A percentile compares a stretch with the other conserved stretches of the same genome.
phyloP scores from a whole-genome alignment of 1,140 invertebrate genomes.

The Euborellia annulipes region DNA sequence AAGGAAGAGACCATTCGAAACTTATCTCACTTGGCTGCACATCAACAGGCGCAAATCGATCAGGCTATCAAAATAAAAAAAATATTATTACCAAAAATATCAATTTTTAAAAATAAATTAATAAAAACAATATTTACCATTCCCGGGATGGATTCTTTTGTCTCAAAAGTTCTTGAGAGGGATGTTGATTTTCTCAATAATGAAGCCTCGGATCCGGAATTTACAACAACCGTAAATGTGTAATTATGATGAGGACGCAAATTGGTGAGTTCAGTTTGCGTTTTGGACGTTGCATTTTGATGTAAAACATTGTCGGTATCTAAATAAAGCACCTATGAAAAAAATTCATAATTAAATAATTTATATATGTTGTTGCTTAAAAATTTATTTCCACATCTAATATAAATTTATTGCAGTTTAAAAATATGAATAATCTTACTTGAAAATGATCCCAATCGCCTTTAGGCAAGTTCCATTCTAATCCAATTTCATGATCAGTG shows the following conservation, averaged over 20 bases:
- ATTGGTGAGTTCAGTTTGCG: slow-evolving; percentile 51
- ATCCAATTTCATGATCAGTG: slow-evolving; percentile 60
- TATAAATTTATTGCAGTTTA: slow-evolving; percentile 4
- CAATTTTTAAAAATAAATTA: background rate
- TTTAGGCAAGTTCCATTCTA: slow-evolving; percentile 63
- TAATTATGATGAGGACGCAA: slow-evolving; percentile 73
- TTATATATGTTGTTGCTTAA: too few relatives aligned
- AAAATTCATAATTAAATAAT: too few relatives aligned
- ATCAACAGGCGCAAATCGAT: slow-evolving; percentile 56
- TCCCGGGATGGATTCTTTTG: slow-evolving; percentile 66
- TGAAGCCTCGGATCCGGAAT: slow-evolving; percentile 60
- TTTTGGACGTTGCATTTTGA: slow-evolving; percentile 53
- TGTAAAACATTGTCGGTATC: slow-evolving; percentile 46
- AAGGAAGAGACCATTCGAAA: slow-evolving; percentile 66
- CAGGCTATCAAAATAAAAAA: slow-evolving; percentile 53
- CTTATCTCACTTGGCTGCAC: slow-evolving; percentile 65
- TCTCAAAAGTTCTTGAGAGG: slow-evolving; percentile 62
- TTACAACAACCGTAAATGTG: slow-evolving; percentile 74
- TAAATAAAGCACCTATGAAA: slow-evolving; percentile 55
- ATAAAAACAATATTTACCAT: slow-evolving; percentile 28
- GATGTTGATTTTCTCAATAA: slow-evolving; percentile 58
- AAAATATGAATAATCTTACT: slow-evolving; percentile 19
- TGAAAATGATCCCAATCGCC: slow-evolving; percentile 81
- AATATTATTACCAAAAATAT: background rate
- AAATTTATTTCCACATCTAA: slow-evolving; percentile 1